Evolutionary conservation across 2,888 invertebrate species (phyloP).

Genomic region (Thera britannica): DNA sequence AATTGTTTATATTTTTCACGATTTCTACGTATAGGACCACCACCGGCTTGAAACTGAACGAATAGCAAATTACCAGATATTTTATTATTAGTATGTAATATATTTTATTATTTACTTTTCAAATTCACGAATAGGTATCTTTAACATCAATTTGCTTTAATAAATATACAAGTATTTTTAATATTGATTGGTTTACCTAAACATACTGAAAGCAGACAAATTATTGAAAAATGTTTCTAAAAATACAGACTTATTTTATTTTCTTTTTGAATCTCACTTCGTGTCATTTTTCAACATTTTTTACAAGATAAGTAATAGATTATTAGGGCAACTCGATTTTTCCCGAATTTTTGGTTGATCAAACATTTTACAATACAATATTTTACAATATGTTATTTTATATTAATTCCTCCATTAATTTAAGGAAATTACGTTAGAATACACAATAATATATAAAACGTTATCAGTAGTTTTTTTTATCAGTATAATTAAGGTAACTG

Average conservation of each 20-base stretch:
- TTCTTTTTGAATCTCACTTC: slow-evolving; percentile 63
- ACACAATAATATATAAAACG: too few relatives aligned
- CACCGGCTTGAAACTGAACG: too few relatives aligned
- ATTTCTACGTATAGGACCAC: too few relatives aligned
- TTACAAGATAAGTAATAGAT: slow-evolving; percentile 28
- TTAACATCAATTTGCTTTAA: background rate
- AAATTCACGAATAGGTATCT: background rate
- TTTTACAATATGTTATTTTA: background rate
- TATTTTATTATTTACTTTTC: background rate
- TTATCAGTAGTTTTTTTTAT: too few relatives aligned
- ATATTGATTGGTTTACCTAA: slow-evolving; percentile 17
- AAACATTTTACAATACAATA: background rate
- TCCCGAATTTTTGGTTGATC: background rate
- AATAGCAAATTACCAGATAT: too few relatives aligned
- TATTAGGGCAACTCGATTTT: slow-evolving; percentile 2
- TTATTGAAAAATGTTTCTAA: slow-evolving; percentile 63
- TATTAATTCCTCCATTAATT: background rate
- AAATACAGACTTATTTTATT: slow-evolving; percentile 55
- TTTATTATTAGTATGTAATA: too few relatives aligned
- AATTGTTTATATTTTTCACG: too few relatives aligned
- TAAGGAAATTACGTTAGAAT: too few relatives aligned
- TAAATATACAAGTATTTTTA: background rate
- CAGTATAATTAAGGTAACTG: too few relatives aligned
- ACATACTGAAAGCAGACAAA: slow-evolving; percentile 43
- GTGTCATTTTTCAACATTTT: slow-evolving; percentile 65